These are phyloP conservation scores for Notarius lentiginosus DNA, from an alignment of 2,113 vertebrate genomes.

Conservation along the genomic window DNA sequence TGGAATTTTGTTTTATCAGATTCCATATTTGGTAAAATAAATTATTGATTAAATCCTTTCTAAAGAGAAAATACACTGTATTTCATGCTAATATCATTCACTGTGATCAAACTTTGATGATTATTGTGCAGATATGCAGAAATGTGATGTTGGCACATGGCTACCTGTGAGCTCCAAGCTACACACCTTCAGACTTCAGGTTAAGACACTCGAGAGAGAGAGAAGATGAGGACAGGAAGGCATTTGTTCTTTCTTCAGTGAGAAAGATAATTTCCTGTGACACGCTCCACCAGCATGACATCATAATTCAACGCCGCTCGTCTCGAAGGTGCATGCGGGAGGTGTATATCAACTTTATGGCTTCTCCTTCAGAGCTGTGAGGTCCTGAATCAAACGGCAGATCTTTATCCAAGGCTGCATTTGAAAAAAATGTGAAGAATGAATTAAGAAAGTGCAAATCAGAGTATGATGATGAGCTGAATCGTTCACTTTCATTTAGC, in stretches of 20 bases:
- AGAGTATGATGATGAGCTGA: neutral
- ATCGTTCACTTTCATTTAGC: neutral
- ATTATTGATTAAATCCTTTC: neutral
- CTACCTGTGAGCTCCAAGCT: neutral
- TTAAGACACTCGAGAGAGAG: neutral
- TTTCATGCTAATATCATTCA: neutral
- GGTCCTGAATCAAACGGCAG: neutral
- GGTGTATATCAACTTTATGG: slow-evolving; percentile 16
- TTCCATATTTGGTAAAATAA: neutral
- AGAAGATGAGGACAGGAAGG: neutral
- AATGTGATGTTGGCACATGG: neutral
- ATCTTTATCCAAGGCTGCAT: neutral
- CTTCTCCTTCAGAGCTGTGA: neutral
- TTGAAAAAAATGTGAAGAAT: neutral
- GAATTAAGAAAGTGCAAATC: neutral
- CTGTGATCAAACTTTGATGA: neutral
- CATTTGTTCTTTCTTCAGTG: slow-evolving; percentile 10
- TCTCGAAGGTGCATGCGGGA: slow-evolving; percentile 7
- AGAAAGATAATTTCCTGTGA: slow-evolving; percentile 47
- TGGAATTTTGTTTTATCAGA: neutral
- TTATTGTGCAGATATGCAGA: neutral
- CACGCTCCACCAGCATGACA: slow-evolving; percentile 44
- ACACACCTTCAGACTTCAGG: neutral
- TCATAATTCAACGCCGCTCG: slow-evolving; percentile 32
- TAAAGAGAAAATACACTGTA: neutral